phyloP scores from a whole-genome alignment of 2,113 vertebrate species.

The Calypte anna region DNA sequence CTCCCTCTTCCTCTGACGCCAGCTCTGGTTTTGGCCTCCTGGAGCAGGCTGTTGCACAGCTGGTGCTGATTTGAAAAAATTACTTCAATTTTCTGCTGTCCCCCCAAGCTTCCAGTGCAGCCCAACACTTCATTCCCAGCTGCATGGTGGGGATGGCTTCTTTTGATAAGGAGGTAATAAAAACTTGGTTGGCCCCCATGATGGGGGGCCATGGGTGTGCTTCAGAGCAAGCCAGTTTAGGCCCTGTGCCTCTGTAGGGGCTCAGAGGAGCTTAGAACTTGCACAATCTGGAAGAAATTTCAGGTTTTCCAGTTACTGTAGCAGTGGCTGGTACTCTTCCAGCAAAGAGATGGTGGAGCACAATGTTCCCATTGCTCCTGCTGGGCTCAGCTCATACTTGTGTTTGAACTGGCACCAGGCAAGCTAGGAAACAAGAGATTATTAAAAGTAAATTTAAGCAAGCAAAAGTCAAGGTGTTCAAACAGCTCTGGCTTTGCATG shows the following conservation, averaged over 20 bases:
- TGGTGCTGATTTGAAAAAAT: background rate
- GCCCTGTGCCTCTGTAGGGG: background rate
- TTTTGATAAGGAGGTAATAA: background rate
- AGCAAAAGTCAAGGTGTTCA: constrained; percentile 53
- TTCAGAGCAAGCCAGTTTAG: background rate
- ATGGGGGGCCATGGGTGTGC: accelerated
- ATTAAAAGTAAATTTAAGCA: constrained; percentile 17
- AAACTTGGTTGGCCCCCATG: background rate
- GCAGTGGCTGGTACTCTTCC: constrained; percentile 41
- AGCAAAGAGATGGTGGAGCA: constrained; percentile 15
- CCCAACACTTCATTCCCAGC: background rate
- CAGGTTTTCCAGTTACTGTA: constrained; percentile 13
- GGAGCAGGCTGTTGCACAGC: background rate
- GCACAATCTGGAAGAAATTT: background rate
- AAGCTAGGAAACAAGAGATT: constrained; percentile 8
- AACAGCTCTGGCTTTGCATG: constrained; percentile 45
- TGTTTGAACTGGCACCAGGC: constrained; percentile 48
- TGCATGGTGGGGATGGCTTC: accelerated
- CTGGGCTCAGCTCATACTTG: constrained; percentile 31
- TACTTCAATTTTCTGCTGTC: background rate
- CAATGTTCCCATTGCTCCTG: constrained; percentile 30
- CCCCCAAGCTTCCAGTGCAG: background rate
- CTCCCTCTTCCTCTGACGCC: background rate
- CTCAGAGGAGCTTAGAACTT: accelerated
- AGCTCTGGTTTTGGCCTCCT: background rate